Evolutionary conservation across 2,888 invertebrate genomes (phyloP).

Genomic region (Gryllus longicercus): DNA sequence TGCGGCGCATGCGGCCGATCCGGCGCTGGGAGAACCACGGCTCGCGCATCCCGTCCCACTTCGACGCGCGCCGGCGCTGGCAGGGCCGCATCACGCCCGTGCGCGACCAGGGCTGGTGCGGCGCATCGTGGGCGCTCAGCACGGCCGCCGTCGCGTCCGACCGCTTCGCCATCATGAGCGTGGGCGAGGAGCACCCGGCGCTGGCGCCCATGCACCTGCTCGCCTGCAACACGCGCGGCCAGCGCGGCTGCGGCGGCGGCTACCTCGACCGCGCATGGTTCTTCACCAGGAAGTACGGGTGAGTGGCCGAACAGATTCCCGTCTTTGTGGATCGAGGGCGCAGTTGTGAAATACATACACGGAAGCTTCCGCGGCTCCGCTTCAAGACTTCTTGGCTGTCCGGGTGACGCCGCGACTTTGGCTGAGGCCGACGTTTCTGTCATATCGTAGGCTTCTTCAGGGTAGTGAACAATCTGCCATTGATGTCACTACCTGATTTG

Average conservation of each 20-base stretch:
- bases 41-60: conserved; percentile 59
- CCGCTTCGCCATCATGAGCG: conserved; percentile 77
- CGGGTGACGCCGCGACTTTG: no score
- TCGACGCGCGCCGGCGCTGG: conserved; percentile 78
- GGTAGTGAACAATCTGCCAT: no score
- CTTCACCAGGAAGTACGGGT: conserved; percentile 70
- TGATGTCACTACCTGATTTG: no score
- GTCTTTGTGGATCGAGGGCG: no score
- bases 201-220: conserved; percentile 83
- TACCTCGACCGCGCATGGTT: conserved; percentile 90
- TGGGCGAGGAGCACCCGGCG: conserved; percentile 66
- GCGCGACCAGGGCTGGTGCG: conserved; percentile 67
- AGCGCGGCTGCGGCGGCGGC: conserved; percentile 82
- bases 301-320: conserved; percentile 34
- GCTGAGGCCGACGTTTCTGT: no score
- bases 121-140: conserved; percentile 90
- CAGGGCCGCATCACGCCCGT: conserved; percentile 63
- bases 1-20: conserved; percentile 47
- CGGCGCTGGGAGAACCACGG: conserved; percentile 53
- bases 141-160: conserved; percentile 78
- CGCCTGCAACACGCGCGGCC: conserved; percentile 75
- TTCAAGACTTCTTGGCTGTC: no score
- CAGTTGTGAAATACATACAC: no score
- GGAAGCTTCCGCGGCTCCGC: no score
- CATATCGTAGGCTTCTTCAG: no score